These are phyloP conservation scores for Nycticebus coucang DNA, from an alignment of 2,113 vertebrate genomes.

Conservation along the genomic window DNA sequence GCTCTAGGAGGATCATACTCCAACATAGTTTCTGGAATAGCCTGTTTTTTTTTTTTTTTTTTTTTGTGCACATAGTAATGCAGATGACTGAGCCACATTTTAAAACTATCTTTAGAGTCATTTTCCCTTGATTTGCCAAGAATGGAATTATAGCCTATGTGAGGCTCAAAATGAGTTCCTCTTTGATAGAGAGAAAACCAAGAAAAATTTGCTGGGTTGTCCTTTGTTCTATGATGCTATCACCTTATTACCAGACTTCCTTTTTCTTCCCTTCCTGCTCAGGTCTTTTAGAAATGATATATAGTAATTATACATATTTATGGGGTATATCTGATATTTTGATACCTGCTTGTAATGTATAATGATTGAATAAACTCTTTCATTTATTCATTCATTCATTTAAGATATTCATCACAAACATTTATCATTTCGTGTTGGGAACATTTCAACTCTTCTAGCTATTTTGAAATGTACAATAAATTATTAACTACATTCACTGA, in stretches of 20 bases:
- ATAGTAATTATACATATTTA: neutral
- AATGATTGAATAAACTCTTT: neutral
- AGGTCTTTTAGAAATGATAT: neutral
- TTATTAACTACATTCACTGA: neutral
- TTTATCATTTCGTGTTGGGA: neutral
- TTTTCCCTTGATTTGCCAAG: neutral
- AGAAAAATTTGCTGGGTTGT: neutral
- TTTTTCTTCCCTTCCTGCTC: neutral
- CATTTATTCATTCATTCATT: too few relatives aligned
- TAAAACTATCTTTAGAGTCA: neutral
- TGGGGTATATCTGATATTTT: neutral
- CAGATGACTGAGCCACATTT: neutral
- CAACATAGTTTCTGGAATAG: neutral
- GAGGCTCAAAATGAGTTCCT: neutral
- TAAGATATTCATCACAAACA: neutral
- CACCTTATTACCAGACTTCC: neutral
- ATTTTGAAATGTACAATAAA: neutral
- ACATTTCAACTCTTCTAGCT: neutral
- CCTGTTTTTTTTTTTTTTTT: neutral
- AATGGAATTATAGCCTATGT: neutral
- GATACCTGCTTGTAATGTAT: neutral
- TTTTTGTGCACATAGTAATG: neutral
- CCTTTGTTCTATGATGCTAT: neutral
- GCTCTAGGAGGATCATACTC: neutral
- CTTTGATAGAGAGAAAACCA: neutral